Conservation (phyloP, 2,113 vertebrate species). For the Australoheros scitulus region DNA sequence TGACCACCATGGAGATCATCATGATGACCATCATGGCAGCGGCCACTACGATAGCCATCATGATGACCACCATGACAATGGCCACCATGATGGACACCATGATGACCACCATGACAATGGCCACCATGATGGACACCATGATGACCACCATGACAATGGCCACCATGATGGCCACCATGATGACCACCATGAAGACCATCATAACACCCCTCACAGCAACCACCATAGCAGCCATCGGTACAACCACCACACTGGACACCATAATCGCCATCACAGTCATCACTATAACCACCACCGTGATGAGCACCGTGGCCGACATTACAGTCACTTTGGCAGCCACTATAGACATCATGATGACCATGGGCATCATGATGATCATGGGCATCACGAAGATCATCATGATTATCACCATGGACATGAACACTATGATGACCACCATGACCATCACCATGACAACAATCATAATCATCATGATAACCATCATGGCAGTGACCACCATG, state of each 20-base stretch:
- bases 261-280: not conserved
- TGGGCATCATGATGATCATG: conserved; percentile 10
- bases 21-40: not conserved
- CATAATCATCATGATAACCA: conserved; percentile 1
- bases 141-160: not conserved
- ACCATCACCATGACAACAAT: conserved; percentile 15
- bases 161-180: not conserved
- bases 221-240: too few relatives aligned
- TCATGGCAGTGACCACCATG: not conserved
- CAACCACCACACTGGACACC: not conserved
- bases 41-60: not conserved
- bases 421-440: conserved; percentile 3
- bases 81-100: not conserved
- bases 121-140: not conserved
- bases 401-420: not conserved
- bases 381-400: conserved; percentile 19
- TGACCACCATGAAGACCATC: not conserved
- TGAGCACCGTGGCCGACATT: not conserved
- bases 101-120: not conserved
- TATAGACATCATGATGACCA: not conserved
- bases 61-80: accelerated
- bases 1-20: conserved; percentile 25
- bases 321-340: not conserved
- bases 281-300: conserved; percentile 14
- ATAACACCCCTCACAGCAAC: not conserved